A percentile compares a stretch with the other conserved stretches of the same genome.
Evolutionary conservation across 1,140 invertebrate species (phyloP).

Genomic region (Achatina immaculata): DNA sequence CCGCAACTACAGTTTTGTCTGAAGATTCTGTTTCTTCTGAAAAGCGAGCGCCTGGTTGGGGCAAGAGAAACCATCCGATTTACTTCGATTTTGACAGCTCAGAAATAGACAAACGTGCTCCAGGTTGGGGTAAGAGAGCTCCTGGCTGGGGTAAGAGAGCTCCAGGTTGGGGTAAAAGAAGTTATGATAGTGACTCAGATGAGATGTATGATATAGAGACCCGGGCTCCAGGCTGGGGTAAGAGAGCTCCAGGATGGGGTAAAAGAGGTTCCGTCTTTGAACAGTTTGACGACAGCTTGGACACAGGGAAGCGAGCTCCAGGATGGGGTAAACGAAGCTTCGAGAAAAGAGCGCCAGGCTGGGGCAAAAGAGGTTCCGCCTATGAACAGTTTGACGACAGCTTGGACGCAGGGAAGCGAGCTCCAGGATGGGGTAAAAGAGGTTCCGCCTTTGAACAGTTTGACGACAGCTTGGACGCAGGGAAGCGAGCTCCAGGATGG

Average conservation of each 20-base stretch:
- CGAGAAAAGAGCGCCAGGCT: constrained; percentile 8
- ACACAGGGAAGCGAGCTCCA: not conserved
- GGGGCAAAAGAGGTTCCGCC: constrained; percentile 12
- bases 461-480: too few relatives aligned
- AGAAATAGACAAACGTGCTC: constrained; percentile 7
- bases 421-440: constrained; percentile 24
- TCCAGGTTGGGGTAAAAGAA: constrained; percentile 29
- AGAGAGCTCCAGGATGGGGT: constrained; percentile 12
- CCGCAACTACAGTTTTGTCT: not conserved
- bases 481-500: constrained; percentile 2
- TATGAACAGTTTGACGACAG: too few relatives aligned
- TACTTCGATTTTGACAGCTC: not conserved
- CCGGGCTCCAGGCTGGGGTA: not conserved
- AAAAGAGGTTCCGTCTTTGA: not conserved
- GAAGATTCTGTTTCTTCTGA: not conserved
- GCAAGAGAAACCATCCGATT: not conserved
- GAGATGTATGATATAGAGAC: not conserved
- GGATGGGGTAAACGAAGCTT: constrained; percentile 3
- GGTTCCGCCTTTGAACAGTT: too few relatives aligned
- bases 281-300: not conserved
- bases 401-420: not conserved
- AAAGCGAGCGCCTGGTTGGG: constrained; percentile 19
- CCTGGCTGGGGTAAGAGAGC: constrained; percentile 24
- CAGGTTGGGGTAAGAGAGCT: constrained; percentile 17
- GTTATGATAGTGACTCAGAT: not conserved